Conservation (phyloP, 2,797 vertebrate genomes). For the Falco columbarius region DNA sequence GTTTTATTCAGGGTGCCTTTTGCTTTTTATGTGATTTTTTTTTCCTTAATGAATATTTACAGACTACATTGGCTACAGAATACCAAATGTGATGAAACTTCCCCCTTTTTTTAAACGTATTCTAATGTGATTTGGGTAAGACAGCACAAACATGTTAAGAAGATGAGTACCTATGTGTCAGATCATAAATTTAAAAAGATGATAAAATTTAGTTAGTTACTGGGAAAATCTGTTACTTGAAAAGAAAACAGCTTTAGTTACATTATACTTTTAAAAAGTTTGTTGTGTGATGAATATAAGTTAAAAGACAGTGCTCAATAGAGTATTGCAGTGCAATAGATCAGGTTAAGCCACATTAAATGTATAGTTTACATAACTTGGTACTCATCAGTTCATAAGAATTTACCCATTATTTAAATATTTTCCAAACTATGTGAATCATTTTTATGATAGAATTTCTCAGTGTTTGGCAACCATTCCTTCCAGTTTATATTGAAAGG, state of each 20-base stretch:
- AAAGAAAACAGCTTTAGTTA: background rate
- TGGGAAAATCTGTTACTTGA: background rate
- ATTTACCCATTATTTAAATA: background rate
- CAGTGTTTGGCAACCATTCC: background rate
- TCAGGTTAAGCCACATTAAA: background rate
- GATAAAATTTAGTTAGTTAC: background rate
- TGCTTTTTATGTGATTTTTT: constrained; percentile 25
- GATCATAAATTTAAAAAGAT: background rate
- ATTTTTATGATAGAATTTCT: background rate
- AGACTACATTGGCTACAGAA: background rate
- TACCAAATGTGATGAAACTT: constrained; percentile 24
- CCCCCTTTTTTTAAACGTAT: background rate
- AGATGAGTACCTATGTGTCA: background rate
- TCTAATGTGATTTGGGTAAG: background rate
- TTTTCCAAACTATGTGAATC: background rate
- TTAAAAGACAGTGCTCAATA: background rate
- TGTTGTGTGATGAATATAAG: background rate
- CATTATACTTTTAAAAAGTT: background rate
- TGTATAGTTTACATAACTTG: background rate
- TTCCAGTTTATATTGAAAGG: background rate
- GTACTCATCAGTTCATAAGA: background rate
- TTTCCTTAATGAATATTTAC: constrained; percentile 3
- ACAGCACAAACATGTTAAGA: background rate
- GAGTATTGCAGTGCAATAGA: background rate
- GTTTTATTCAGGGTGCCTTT: constrained; percentile 36